Base-by-base conservation (phyloP, 2,888 invertebrate genomes). In the Coleophora deauratella region DNA sequence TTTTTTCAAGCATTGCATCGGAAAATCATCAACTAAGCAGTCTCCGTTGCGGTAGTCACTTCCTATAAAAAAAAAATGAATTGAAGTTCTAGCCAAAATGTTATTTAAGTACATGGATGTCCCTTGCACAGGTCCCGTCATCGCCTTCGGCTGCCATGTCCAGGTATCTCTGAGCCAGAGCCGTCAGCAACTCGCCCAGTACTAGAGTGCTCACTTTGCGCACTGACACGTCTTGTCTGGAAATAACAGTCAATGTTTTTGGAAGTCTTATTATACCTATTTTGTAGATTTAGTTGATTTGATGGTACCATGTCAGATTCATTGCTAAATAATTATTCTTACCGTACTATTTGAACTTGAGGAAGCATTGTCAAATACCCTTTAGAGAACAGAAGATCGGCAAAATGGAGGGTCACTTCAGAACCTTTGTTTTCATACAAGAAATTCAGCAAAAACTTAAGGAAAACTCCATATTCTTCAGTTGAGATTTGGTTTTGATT, bases 161-260 rank as follows among this genome's bases (percentile, higher is more conserved):
- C 0, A 84, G 57, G 49, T 84, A 78, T 54, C 76, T 82, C 13
- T 67, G 58, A 2, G 82, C 62, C 10, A 84, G 49, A 0, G 63
- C 65, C 52, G 80, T 80, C 0, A 84, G 47, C 52, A 84, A 61
- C 51, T 84, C 84, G 2, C 79, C 78, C 1, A 84, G 54, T 6
- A 84, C 64, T 30, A 81, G 46, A 0, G 76, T 84, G 56, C 81
- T 84, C 1, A 71, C 51, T 63, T 80, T 82, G 2, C 80, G 73
- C 0, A 82, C 56, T 1, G 59, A 52, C 1, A 51, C 40, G 44
- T 82, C 72, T 7, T 73, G 66, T 50, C 82, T 84, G 52, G 33
- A 65, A 66, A 1, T 9, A 15, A 31, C 3, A 31, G 12, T 27
- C 10, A 21, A 3, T 21, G 6, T 4, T 21, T 21, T n/a, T n/a